Evolutionary conservation across 2,113 vertebrate species (phyloP).

Genomic region (Rallus limicola): DNA sequence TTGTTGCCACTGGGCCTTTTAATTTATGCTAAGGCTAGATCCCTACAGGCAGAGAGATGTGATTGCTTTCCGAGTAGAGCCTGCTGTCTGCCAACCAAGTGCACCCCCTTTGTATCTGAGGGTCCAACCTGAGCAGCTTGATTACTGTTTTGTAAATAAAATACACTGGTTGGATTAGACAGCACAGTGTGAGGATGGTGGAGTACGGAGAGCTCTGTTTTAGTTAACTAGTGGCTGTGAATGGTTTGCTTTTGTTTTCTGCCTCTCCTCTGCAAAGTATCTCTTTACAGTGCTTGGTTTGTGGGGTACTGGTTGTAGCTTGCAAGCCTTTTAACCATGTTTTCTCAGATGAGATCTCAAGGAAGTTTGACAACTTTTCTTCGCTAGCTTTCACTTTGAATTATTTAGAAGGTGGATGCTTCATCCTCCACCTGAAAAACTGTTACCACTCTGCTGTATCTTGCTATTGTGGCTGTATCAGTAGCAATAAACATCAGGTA

Average conservation of each 20-base stretch:
- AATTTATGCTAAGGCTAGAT: background rate
- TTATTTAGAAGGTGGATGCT: background rate
- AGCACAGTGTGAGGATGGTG: background rate
- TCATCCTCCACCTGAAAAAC: background rate
- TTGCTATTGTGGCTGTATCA: background rate
- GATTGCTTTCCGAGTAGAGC: background rate
- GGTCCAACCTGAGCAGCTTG: background rate
- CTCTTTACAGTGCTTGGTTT: background rate
- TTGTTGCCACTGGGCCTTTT: background rate
- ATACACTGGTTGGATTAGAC: background rate
- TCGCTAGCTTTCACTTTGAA: background rate
- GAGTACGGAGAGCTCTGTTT: background rate
- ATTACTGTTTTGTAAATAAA: background rate
- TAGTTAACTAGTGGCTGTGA: background rate
- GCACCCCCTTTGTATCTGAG: background rate
- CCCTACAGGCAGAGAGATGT: background rate
- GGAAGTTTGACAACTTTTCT: background rate
- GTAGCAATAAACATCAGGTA: background rate
- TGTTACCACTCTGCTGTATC: background rate
- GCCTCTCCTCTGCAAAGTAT: background rate
- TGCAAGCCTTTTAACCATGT: background rate
- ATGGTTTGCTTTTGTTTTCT: background rate
- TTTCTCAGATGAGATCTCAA: background rate
- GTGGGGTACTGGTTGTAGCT: background rate
- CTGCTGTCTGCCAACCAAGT: background rate